These are phyloP conservation scores for Dromaius novaehollandiae DNA, from an alignment of 2,113 vertebrate genomes.

Conservation along the genomic window DNA sequence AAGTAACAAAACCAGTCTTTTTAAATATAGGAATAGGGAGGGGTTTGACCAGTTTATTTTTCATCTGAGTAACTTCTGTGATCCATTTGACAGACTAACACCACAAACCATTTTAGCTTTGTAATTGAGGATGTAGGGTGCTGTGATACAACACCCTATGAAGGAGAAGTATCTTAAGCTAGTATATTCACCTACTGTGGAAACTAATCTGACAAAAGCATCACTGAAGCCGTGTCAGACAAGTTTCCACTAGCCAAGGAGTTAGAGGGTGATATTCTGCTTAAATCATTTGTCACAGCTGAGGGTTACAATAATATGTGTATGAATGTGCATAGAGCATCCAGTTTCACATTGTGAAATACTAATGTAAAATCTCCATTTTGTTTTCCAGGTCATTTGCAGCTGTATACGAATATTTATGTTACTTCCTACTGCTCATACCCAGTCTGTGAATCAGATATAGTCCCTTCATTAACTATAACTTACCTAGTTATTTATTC, in stretches of 20 bases:
- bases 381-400: not conserved
- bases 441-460: not conserved
- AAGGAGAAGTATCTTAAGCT: not conserved
- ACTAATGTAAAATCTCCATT: not conserved
- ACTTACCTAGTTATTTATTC: not conserved
- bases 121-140: not conserved
- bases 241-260: not conserved
- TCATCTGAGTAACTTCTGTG: not conserved
- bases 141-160: not conserved
- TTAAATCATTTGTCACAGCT: not conserved
- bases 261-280: not conserved
- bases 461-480: not conserved
- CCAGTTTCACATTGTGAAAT: not conserved
- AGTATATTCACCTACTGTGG: accelerated
- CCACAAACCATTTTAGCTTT: not conserved
- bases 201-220: not conserved
- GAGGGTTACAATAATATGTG: not conserved
- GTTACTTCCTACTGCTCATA: not conserved
- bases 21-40: not conserved
- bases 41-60: not conserved
- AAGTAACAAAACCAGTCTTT: not conserved
- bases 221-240: not conserved
- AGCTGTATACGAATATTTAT: not conserved
- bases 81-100: not conserved
- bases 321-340: not conserved